Evolutionary conservation across 2,797 vertebrate species (phyloP), one percentile per base, ranked within the genome.

Genomic region (Darevskia mixta): DNA sequence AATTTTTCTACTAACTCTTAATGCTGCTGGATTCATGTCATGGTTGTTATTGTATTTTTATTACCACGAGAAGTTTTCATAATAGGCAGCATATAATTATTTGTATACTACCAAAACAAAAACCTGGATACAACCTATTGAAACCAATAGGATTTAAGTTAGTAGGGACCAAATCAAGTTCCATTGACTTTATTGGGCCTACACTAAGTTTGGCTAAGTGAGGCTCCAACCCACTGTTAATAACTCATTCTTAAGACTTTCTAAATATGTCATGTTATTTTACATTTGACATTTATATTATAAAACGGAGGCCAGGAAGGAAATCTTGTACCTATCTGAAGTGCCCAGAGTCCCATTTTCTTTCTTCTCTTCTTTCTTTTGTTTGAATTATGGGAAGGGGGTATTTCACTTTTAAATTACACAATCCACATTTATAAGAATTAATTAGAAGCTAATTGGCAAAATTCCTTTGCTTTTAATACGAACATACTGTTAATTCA

Each of bases 401-500:
- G 45, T 43, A 83, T 38, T 5, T 13, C 27, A 88, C 64, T 81
- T 80, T 49, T 81, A 75, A 84, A 85, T 80, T 90, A 76, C 75
- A 35, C 78, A 85, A 77, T 55, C 35, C 25, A 69, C 82, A 84
- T 76, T 25, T 45, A 82, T 20, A 67, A 83, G 17, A 61, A 76
- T 81, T 85, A 90, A 81, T 85, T 58, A 49, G 67, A 80, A n/a
- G 7, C 84, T 82, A 84, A 80, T 75, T 69, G 61, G 27, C 69
- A 76, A 90, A 75, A 67, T 3, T 58, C 23, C 11, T 79, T n/a
- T 75, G 55, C 55, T 83, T 43, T 83, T 73, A 79, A 83, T 79
- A 49, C 11, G 35, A 79, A 75, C 49, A 83, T 41, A 66, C 45
- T 32, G 61, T 76, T 87, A 85, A 45, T 85, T 67, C 38, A 79